Base-by-base conservation (phyloP, 2,888 invertebrate genomes). In the Craniophora ligustri region DNA sequence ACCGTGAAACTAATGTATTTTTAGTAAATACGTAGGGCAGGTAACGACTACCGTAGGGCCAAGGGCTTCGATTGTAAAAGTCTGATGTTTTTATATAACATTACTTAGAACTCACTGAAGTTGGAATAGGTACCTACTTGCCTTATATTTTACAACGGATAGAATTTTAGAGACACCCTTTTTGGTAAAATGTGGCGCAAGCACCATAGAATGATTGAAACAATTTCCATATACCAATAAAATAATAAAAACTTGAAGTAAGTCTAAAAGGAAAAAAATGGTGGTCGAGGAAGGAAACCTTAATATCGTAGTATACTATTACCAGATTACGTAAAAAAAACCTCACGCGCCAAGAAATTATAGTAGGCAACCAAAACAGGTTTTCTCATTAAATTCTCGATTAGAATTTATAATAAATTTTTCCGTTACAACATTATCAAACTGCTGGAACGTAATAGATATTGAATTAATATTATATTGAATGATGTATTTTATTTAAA, bases 1-100 rank as follows among this genome's bases (percentile, higher is more conserved):
- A 86, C 84, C 87, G 86, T 89, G 84, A 83, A 87, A 82, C 82
- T 78, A 80, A 84, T 85, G 87, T 92, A 92, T 91, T 92, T 92
- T 89, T 92, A 91, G 91, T 87, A 83, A 86, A 87, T 86, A 86
- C 79, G 79, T 79, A 81, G 82, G 82, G 82, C 92, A 92, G 92
- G 92, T 92, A 92, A 86, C 79, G 75, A 84, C 78, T 80, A 82
- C 78, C 78, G 77, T 77, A 86, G 88, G 87, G 84, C 87, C 86
- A 89, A 90, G 91, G 89, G 88, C 85, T 87, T 77, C 72, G 62
- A 75, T 76, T 72, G 74, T 74, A 71, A 67, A 78, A 76, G 68
- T 66, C 56, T 42, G 44, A 11, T 13, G 44, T 62, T 64, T 67
- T 69, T 58, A 42, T 68, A 47, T 38, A 41, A 55, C 35, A 32